Evolutionary conservation across 2,113 vertebrate species (phyloP).

Genomic region (Dendropsophus ebraccatus): DNA sequence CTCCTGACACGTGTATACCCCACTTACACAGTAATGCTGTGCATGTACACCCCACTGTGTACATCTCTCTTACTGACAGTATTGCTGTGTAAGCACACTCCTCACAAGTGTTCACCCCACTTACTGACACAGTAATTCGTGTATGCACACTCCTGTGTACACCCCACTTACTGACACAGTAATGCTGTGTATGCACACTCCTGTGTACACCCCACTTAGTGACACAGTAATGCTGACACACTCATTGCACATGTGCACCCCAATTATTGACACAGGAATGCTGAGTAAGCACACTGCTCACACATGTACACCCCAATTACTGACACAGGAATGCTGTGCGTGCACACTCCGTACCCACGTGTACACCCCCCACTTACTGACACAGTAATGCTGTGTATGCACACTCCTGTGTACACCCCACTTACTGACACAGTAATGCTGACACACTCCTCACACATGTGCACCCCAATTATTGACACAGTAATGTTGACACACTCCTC

Average conservation of each 20-base stretch:
- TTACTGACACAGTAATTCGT: background rate
- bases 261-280: background rate
- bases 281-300: background rate
- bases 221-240: no score
- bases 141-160: background rate
- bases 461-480: no score
- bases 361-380: background rate
- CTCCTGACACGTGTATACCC: background rate
- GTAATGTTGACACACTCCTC: no score
- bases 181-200: background rate
- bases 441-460: no score
- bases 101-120: no score
- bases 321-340: background rate
- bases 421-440: no score
- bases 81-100: background rate
- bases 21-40: no score
- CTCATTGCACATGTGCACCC: background rate
- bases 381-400: background rate
- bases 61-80: background rate
- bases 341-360: background rate
- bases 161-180: no score
- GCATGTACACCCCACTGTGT: background rate
- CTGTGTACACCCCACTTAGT: background rate
- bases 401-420: background rate
- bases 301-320: background rate